Evolutionary conservation across 2,113 vertebrate genomes (phyloP), one percentile per base, ranked within the genome.

Genomic region (Syngnathus typhle): DNA sequence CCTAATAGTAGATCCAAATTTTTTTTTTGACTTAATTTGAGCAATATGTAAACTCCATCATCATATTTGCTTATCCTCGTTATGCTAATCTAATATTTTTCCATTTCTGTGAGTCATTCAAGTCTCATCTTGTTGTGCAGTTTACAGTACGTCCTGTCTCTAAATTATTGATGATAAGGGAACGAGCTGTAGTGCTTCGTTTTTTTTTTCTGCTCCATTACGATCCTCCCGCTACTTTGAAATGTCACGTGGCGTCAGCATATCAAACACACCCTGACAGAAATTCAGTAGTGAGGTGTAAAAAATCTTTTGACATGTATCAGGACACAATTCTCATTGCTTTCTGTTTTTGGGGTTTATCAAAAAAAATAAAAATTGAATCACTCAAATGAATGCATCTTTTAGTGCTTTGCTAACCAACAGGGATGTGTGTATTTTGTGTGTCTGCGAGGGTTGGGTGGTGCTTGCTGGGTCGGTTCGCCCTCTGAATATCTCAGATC

Each of bases 91-190:
- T 55, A 54, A 46, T 16, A 46, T 36, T 36, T 21, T 27, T 36
- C 59, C n/a, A 13, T 27, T 7, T 65, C 27, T 64, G 27, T 15
- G 19, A n/a, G 1, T 61, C 63, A 69, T 55, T 73, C 16, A 60
- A 65, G 41, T 44, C 51, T 65, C 39, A 64, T 51, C 60, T 19
- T 56, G 62, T 70, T 70, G 66, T 65, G n/a, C 12, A 44, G 43
- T 13, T 69, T 67, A 64, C 21, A 10, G 21, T 64, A 36, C 54
- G 52, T 77, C 68, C 60, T 64, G 18, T 3, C 18, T 13, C 32
- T 85, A 67, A 79, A 84, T 85, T 67, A 84, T 85, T 81, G 44
- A 87, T 85, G 76, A n/a, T 46, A 4, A 15, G 78, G 62, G 78
- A 67, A 67, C 72, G 60, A 77, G 70, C 76, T 58, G 55, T 67